Conservation (phyloP, 2,113 vertebrate genomes). For the Hydrochoerus hydrochaeris region DNA sequence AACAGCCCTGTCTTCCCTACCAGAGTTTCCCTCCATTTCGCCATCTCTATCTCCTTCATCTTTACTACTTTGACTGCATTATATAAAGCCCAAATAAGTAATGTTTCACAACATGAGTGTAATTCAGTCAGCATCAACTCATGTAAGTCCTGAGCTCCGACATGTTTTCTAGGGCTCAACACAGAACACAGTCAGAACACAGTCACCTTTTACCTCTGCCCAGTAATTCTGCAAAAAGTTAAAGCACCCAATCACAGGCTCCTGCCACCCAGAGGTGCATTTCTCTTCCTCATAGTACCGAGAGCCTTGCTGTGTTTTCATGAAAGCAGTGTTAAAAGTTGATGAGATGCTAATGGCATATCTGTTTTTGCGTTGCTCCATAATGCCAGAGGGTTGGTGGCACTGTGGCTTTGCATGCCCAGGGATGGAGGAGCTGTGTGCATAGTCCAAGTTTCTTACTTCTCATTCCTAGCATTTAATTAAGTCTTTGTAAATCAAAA, state of each 20-base stretch:
- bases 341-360: background rate
- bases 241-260: background rate
- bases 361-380: background rate
- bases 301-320: background rate
- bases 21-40: background rate
- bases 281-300: background rate
- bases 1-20: background rate
- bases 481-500: constrained; percentile 66
- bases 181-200: background rate
- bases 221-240: background rate
- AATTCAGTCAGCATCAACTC: background rate
- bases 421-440: background rate
- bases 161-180: background rate
- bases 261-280: background rate
- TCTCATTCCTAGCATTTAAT: constrained; percentile 70
- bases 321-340: background rate
- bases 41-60: background rate
- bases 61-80: background rate
- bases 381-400: background rate
- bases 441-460: constrained; percentile 44
- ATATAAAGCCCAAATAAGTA: background rate
- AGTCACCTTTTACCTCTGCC: background rate
- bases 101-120: background rate
- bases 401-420: background rate
- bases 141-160: background rate